Evolutionary conservation across 2,888 invertebrate genomes (phyloP).

Genomic region (Phalera bucephala): DNA sequence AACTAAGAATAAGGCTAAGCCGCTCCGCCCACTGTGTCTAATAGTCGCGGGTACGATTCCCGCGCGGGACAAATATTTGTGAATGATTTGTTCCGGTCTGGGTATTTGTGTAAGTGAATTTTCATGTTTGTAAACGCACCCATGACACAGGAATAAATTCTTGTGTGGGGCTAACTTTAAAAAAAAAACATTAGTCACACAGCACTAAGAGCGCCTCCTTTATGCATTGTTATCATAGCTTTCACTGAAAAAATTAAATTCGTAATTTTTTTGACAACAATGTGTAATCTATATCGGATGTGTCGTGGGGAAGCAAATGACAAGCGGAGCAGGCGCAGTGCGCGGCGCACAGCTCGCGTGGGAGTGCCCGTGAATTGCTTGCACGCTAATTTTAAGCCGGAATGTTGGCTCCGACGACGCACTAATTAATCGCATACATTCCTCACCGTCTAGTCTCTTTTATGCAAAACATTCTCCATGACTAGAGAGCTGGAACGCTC

Average conservation of each 20-base stretch:
- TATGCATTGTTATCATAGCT: slow-evolving; percentile 6
- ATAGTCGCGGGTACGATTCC: too few relatives aligned
- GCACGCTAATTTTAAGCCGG: slow-evolving; percentile 64
- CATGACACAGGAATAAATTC: too few relatives aligned
- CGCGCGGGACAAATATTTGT: too few relatives aligned
- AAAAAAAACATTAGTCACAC: too few relatives aligned
- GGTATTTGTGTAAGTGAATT: too few relatives aligned
- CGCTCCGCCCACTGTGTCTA: too few relatives aligned
- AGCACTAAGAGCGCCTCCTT: too few relatives aligned
- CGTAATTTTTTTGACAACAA: slow-evolving; percentile 11
- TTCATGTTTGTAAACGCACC: too few relatives aligned
- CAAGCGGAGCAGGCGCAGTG: slow-evolving; percentile 18
- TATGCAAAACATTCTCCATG: slow-evolving; percentile 32
- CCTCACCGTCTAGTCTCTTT: slow-evolving; percentile 55
- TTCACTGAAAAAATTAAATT: slow-evolving; percentile 9
- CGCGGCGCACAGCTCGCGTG: slow-evolving; percentile 36
- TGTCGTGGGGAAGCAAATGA: too few relatives aligned
- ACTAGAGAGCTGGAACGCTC: slow-evolving; percentile 26
- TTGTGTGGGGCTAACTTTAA: too few relatives aligned
- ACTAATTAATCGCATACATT: slow-evolving; percentile 64
- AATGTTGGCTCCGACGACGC: slow-evolving; percentile 65
- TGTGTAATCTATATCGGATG: slow-evolving; percentile 7
- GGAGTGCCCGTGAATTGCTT: slow-evolving; percentile 61
- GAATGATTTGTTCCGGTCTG: too few relatives aligned
- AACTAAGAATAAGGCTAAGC: too few relatives aligned